These are phyloP conservation scores for Willisornis vidua DNA, from an alignment of 2,113 vertebrate species.

Conservation along the genomic window DNA sequence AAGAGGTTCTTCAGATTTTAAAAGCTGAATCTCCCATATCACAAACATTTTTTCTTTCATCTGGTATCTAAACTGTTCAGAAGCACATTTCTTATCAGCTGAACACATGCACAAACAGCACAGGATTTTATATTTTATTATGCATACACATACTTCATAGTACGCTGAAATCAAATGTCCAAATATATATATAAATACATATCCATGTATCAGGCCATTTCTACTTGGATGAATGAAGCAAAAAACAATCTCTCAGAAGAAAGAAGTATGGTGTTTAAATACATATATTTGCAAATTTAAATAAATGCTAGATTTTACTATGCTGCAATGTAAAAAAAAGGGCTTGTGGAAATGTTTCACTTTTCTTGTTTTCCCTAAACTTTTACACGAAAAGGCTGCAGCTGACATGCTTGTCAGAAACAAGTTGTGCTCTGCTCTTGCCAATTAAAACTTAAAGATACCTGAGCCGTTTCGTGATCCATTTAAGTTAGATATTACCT, in stretches of 20 bases:
- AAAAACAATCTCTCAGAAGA: not conserved
- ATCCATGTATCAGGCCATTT: not conserved
- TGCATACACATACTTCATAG: not conserved
- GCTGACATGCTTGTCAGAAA: not conserved
- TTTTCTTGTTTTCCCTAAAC: not conserved
- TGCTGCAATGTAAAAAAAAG: not conserved
- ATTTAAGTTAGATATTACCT: not conserved
- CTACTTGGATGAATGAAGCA: not conserved
- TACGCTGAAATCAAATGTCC: not conserved
- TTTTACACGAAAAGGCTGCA: not conserved
- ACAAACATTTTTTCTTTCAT: not conserved
- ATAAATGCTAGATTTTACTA: not conserved
- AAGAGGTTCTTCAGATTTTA: not conserved
- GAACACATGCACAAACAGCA: not conserved
- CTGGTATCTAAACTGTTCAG: not conserved
- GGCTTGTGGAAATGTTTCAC: not conserved
- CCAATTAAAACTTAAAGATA: not conserved
- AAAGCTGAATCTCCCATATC: not conserved
- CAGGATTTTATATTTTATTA: not conserved
- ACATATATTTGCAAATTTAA: not conserved
- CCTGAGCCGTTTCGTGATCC: not conserved
- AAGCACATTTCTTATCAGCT: not conserved
- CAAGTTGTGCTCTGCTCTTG: not conserved
- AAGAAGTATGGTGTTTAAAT: not conserved
- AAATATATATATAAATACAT: not conserved